Base-by-base conservation (phyloP, 2,113 vertebrate species). In the Atractosteus spatula region DNA sequence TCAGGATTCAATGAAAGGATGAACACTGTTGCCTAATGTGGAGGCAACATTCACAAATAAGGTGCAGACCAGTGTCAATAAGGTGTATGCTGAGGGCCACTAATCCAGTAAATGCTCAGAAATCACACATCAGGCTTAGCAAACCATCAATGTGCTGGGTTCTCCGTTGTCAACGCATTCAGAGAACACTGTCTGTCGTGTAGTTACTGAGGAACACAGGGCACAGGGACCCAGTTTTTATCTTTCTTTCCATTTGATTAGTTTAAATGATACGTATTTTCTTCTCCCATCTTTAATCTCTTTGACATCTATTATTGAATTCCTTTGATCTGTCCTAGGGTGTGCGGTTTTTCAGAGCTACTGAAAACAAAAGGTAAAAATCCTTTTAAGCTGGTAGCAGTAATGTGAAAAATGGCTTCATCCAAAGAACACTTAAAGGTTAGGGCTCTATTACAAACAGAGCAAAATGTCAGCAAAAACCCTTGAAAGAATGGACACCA, bases 391-490 rank as follows among this genome's bases (percentile, higher is more conserved):
- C 54, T 57, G 88, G 88, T 84, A 89, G 85, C 80, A 78, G 79
- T 85, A 93, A 93, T 87, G 92, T 93, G 93, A 96, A 94, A 94
- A 95, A 96, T 92, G 87, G 88, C 87, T 92, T 81, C 88, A 86
- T 82, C 88, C 78, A 5, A 80, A 85, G 86, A 90, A 88, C 91
- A 90, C 91, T 95, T 94, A 96, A 97, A 95, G 94, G 94, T 94
- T 95, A 95, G 87, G 82, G 91, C 88, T 94, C 91, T 90, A 91
- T 94, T 93, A 94, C 78, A 84, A 80, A 77, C 83, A 82, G 87
- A 89, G 87, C 83, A 84, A 89, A 89, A 92, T 91, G 88, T 91
- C 89, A 90, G 85, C 79, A 78, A 80, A 81, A 84, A 83, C 83
- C 82, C 80, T 77, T 74, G 79, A 86, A 89, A 86, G 83, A 89